phyloP scores from a whole-genome alignment of 2,888 invertebrate genomes.

The Nomada ruficornis region DNA sequence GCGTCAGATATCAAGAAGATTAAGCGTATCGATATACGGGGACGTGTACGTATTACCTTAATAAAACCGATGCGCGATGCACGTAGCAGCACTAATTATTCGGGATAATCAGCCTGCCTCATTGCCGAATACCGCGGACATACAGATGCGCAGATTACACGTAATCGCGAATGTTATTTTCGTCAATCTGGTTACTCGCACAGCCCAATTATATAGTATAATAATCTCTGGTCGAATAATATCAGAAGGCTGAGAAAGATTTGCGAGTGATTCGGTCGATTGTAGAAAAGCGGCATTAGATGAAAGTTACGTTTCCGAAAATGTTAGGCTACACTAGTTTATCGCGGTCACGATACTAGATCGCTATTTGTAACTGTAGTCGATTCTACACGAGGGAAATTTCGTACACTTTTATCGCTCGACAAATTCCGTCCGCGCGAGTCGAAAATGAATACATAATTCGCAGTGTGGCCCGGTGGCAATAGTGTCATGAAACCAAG shows the following conservation, averaged over 20 bases:
- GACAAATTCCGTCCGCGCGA: not conserved
- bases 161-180: conserved; percentile 17
- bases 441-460: conserved; percentile 25
- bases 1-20: conserved; percentile 53
- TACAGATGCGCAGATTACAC: conserved; percentile 43
- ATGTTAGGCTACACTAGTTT: not conserved
- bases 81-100: conserved; percentile 44
- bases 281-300: not conserved
- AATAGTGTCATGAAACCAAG: not conserved
- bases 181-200: conserved; percentile 21
- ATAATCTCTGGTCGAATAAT: conserved; percentile 51
- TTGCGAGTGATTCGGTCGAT: not conserved
- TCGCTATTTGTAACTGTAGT: not conserved
- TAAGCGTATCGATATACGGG: conserved; percentile 49
- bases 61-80: conserved; percentile 46
- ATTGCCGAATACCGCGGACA: conserved; percentile 33
- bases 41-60: conserved; percentile 39
- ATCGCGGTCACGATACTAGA: not conserved
- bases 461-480: not conserved
- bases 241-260: conserved; percentile 11
- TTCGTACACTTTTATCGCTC: conserved; percentile 16
- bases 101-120: conserved; percentile 53
- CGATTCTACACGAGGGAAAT: conserved; percentile 2
- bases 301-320: not conserved
- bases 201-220: conserved; percentile 32